Conservation (phyloP, 2,888 invertebrate genomes). For the Acanthococcus lagerstroemiae region DNA sequence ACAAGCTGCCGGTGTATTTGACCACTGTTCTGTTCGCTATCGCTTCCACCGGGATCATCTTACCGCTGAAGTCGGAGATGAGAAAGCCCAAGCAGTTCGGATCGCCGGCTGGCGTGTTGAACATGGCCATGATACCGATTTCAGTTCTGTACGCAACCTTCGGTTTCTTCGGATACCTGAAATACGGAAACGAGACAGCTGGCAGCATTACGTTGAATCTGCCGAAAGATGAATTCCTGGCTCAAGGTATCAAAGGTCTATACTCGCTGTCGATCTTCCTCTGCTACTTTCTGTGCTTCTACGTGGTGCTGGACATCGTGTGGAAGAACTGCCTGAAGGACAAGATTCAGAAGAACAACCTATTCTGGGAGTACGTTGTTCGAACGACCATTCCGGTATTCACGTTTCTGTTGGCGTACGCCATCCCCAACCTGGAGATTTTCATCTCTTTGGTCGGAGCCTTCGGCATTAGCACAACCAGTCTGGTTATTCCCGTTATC, state of each 20-base stretch:
- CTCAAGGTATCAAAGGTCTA: constrained; percentile 60
- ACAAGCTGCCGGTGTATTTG: constrained; percentile 79
- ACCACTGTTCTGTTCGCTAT: constrained; percentile 92
- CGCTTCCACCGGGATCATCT: constrained; percentile 87
- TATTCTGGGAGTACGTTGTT: constrained; percentile 65
- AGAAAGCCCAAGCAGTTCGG: constrained; percentile 71
- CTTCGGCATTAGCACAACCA: constrained; percentile 74
- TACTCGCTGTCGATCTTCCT: constrained; percentile 74
- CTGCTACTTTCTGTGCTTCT: constrained; percentile 86
- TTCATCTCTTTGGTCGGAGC: constrained; percentile 73
- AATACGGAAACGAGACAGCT: constrained; percentile 59
- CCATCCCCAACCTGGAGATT: constrained; percentile 65
- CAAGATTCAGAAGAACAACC: constrained; percentile 50
- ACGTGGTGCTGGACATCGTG: constrained; percentile 86
- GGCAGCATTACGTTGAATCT: constrained; percentile 84
- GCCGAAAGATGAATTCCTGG: constrained; percentile 53
- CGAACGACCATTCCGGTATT: constrained; percentile 65
- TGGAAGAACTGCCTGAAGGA: constrained; percentile 71
- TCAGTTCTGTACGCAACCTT: constrained; percentile 73
- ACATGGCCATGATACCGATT: constrained; percentile 68
- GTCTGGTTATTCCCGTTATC: constrained; percentile 79
- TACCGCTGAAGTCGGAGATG: constrained; percentile 92
- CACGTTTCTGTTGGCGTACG: constrained; percentile 72
- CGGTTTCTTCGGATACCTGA: constrained; percentile 84
- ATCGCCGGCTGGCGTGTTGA: constrained; percentile 70